Evolutionary conservation across 1,140 invertebrate genomes (phyloP).

Genomic region (Metaphire vulgaris): DNA sequence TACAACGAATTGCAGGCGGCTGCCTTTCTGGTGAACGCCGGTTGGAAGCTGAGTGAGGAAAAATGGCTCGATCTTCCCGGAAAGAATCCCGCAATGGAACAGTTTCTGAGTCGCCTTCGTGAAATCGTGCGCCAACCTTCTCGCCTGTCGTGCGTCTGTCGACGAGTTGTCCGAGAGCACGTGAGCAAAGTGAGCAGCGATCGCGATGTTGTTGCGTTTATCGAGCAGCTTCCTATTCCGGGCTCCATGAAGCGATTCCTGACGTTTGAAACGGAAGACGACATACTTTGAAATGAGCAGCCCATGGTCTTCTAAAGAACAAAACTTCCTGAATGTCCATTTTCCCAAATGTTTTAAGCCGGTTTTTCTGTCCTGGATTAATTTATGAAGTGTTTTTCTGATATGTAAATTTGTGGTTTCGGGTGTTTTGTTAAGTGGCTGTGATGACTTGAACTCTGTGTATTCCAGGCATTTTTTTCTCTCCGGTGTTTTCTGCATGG

Average conservation of each 20-base stretch:
- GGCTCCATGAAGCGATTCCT: not conserved
- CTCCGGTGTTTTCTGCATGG: too few species aligned
- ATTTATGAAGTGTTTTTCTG: too few species aligned
- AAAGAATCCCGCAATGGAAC: conserved; percentile 5
- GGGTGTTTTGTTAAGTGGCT: too few species aligned
- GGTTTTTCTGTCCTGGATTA: not conserved
- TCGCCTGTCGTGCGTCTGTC: not conserved
- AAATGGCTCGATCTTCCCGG: conserved; percentile 20
- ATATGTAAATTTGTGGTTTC: too few species aligned
- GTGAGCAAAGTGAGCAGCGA: not conserved
- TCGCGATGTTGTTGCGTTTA: conserved; percentile 27
- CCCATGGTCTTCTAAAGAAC: too few species aligned
- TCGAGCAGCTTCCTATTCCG: not conserved
- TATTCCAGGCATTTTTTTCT: too few species aligned
- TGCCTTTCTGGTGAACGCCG: conserved; percentile 14
- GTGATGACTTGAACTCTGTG: too few species aligned
- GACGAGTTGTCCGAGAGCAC: not conserved
- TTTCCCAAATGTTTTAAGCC: not conserved
- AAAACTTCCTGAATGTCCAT: too few species aligned
- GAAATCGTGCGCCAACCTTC: not conserved
- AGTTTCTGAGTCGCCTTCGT: too few species aligned
- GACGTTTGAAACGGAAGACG: not conserved
- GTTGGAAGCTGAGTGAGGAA: conserved; percentile 22
- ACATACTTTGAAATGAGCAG: not conserved
- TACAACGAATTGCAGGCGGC: conserved; percentile 10